Base-by-base conservation (phyloP, 2,113 vertebrate genomes). In the Corapipo altera region DNA sequence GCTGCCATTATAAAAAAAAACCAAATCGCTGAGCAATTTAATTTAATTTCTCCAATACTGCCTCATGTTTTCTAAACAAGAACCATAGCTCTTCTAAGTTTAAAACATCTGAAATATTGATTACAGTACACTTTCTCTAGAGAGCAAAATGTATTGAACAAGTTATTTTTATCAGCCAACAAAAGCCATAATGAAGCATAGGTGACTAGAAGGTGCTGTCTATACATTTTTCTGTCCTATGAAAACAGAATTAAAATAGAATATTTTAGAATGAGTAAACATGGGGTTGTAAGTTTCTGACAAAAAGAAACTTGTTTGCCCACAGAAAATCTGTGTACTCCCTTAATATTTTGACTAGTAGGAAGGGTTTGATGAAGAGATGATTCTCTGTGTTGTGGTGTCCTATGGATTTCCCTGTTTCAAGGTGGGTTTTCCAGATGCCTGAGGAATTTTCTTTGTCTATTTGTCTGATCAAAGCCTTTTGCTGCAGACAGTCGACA, bases 41-140 rank as follows among this genome's bases (percentile, higher is more conserved):
- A 95, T 97, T 96, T 94, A 96, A 97, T 96, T 97, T 96, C 66
- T 94, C 49, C 27, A 23, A 51, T 54, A 74, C 24, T 82, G 82
- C 58, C 65, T 97, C 43, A 24, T 76, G 88, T 93, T 97, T 97
- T 93, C 91, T 91, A 96, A 97, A 88, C 73, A 97, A 78, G 43
- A 94, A 20, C 46, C 57, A 93, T 58, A 88, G 61, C 62, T 93
- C 87, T 80, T 46, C 77, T 74, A 91, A 88, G 61, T 58, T 69
- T 88, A 48, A 93, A 79, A 91, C 41, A 80, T 93, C 82, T 91
- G 73, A 94, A 95, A 64, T 95, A 96, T 55, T 91, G 86, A 93
- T 94, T 95, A 89, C 13, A 93, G 10, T 30, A 35, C 66, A 91
- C 82, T 97, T 97, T 69, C 59, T 89, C 93, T 88, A 65, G 71